These are phyloP conservation scores for Centropyge bicolor DNA, from an alignment of 2,797 vertebrate genomes.

Conservation along the genomic window DNA sequence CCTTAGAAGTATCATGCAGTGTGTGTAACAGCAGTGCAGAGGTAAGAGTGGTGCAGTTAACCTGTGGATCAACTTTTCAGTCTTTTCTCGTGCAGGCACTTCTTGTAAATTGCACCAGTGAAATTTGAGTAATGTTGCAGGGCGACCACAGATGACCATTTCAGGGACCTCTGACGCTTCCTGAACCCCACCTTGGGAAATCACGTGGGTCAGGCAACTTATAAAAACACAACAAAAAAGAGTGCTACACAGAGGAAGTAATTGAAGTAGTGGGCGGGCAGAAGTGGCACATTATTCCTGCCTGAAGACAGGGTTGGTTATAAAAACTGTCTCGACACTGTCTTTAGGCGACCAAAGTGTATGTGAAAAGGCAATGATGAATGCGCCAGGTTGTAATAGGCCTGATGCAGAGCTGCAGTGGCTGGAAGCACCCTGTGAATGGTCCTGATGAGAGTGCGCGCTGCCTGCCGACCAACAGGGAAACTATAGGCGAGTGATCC, in stretches of 20 bases:
- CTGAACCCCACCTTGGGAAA: slow-evolving; percentile 46
- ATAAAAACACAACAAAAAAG: background rate
- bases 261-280: slow-evolving; percentile 53
- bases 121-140: slow-evolving; percentile 27
- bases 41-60: background rate
- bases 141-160: background rate
- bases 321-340: slow-evolving; percentile 50
- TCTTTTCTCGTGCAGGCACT: background rate
- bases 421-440: slow-evolving; percentile 55
- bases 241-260: slow-evolving; percentile 19
- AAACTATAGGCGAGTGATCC: slow-evolving; percentile 60
- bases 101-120: slow-evolving; percentile 11
- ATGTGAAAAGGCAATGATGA: slow-evolving; percentile 52
- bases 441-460: slow-evolving; percentile 81
- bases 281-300: slow-evolving; percentile 36
- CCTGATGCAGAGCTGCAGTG: slow-evolving; percentile 68
- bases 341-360: slow-evolving; percentile 43
- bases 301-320: slow-evolving; percentile 43
- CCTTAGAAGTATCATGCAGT: background rate
- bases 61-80: background rate
- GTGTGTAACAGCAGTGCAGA: slow-evolving; percentile 1
- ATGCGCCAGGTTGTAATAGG: slow-evolving; percentile 57
- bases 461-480: slow-evolving; percentile 71
- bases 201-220: slow-evolving; percentile 39
- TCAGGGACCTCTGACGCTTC: slow-evolving; percentile 12